phyloP scores from a whole-genome alignment of 2,113 vertebrate genomes.

The Helogale parvula region DNA sequence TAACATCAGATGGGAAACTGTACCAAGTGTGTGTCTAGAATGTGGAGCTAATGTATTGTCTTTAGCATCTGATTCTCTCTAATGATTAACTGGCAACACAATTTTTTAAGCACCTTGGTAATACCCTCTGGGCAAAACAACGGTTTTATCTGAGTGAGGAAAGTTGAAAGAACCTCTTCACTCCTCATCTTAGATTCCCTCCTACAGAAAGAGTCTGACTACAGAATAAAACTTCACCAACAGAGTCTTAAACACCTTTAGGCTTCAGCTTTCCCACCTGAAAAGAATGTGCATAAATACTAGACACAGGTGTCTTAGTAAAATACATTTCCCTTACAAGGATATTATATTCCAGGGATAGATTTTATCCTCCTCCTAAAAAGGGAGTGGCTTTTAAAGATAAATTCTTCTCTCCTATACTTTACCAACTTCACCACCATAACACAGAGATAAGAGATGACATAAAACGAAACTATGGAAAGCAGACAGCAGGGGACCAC shows the following conservation, averaged over 20 bases:
- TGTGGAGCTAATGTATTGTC: neutral
- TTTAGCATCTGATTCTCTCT: neutral
- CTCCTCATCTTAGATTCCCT: neutral
- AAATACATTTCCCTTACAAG: neutral
- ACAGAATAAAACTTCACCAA: neutral
- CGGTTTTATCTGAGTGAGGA: neutral
- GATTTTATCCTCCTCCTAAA: conserved; percentile 4
- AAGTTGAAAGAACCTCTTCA: neutral
- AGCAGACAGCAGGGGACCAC: neutral
- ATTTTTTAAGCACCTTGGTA: conserved; percentile 23
- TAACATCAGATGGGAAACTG: neutral
- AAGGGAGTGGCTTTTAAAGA: neutral
- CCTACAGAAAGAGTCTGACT: neutral
- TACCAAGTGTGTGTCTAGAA: neutral
- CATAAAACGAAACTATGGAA: neutral
- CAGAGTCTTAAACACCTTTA: neutral
- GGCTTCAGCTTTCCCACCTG: neutral
- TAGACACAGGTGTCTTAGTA: neutral
- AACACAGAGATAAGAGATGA: neutral
- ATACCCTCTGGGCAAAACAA: neutral
- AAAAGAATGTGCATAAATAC: neutral
- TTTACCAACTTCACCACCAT: neutral
- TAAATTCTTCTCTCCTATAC: neutral
- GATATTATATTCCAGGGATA: neutral
- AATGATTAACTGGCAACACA: neutral